Percentiles rank a stretch among this genome's conserved stretches.
phyloP scores from a whole-genome alignment of 1,140 invertebrate genomes.

The Dendrolimus punctatus region DNA sequence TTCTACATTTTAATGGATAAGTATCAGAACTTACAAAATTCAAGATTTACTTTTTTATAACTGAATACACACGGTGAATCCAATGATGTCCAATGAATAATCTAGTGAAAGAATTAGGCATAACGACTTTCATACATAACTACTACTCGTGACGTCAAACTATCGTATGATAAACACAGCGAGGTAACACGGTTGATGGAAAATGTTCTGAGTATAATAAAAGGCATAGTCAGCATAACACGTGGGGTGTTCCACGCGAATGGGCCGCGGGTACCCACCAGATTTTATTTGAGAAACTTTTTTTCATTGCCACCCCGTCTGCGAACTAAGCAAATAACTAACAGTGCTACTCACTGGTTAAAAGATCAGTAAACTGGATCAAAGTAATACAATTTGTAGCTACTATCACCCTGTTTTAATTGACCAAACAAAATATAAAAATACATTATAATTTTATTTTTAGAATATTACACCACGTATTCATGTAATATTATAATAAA shows the following conservation, averaged over 20 bases:
- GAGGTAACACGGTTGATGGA: not conserved
- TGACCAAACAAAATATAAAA: not conserved
- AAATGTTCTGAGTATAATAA: slow-evolving; percentile 21
- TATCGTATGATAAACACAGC: slow-evolving; percentile 1
- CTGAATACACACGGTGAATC: too few species aligned
- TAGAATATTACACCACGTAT: too few species aligned
- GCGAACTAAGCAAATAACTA: slow-evolving; percentile 62
- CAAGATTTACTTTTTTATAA: too few species aligned
- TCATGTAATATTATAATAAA: too few species aligned
- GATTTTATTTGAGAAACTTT: slow-evolving; percentile 66
- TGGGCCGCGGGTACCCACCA: slow-evolving; percentile 26
- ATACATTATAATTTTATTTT: too few species aligned
- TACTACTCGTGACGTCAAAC: not conserved
- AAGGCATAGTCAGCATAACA: slow-evolving; percentile 34
- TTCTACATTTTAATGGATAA: too few species aligned
- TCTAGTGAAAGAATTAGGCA: too few species aligned
- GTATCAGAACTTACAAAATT: too few species aligned
- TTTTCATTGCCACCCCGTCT: slow-evolving; percentile 52
- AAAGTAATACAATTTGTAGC: too few species aligned
- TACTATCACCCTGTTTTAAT: not conserved
- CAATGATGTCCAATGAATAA: too few species aligned
- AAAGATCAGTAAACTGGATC: not conserved
- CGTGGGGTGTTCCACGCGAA: slow-evolving; percentile 33
- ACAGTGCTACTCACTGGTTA: slow-evolving; percentile 23
- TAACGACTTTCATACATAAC: not conserved